Percentiles rank a stretch among this genome's conserved stretches.
These are phyloP conservation scores for Oncorhynchus nerka DNA, from an alignment of 2,113 vertebrate genomes.

Conservation along the genomic window DNA sequence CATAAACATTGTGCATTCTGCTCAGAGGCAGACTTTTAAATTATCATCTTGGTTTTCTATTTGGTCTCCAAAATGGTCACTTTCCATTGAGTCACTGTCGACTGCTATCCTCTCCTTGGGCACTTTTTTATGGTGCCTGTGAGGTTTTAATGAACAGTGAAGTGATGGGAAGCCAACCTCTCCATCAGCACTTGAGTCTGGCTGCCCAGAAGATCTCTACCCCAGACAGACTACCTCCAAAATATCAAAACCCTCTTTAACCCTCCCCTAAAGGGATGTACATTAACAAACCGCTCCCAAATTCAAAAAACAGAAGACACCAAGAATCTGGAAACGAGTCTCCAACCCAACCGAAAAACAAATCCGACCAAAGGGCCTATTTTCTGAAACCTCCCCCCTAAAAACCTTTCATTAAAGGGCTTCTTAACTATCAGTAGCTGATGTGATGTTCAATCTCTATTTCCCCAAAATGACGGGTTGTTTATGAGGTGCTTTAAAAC, in stretches of 20 bases:
- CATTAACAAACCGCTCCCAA: constrained; percentile 11
- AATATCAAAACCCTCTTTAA: constrained; percentile 37
- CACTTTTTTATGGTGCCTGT: constrained; percentile 30
- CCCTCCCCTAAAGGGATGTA: constrained; percentile 20
- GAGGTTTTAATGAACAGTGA: constrained; percentile 52
- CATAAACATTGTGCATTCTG: constrained; percentile 11
- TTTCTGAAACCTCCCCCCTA: constrained; percentile 17
- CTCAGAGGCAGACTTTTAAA: constrained; percentile 6
- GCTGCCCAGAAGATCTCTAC: constrained; percentile 23
- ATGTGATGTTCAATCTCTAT: constrained; percentile 46
- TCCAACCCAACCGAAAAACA: constrained; percentile 44
- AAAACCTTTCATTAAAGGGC: constrained; percentile 6
- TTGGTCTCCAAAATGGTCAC: constrained; percentile 25
- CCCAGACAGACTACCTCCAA: constrained; percentile 20
- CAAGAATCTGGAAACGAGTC: constrained; percentile 20
- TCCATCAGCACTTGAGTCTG: neutral
- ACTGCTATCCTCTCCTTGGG: constrained; percentile 16
- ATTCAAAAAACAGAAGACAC: constrained; percentile 22
- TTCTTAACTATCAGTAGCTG: constrained; percentile 27
- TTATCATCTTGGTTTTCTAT: constrained; percentile 23
- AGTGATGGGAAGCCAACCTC: constrained; percentile 39
- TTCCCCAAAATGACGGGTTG: constrained; percentile 54
- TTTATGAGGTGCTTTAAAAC: constrained; percentile 53
- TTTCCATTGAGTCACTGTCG: constrained; percentile 37
- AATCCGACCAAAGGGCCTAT: constrained; percentile 36